phyloP scores from a whole-genome alignment of 2,888 invertebrate genomes.

The Melikaiella ostensackeni region DNA sequence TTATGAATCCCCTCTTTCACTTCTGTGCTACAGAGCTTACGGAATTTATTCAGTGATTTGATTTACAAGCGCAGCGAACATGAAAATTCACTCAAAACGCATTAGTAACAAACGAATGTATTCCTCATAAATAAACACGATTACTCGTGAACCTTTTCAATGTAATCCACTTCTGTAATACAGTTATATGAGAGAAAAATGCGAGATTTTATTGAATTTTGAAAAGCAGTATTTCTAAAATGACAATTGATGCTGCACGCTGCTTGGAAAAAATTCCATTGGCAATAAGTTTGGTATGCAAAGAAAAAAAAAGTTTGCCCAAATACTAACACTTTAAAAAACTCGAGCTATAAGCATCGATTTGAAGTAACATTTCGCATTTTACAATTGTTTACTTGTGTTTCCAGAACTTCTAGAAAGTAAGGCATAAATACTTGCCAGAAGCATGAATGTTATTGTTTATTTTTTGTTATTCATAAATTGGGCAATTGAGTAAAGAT shows the following conservation, averaged over 20 bases:
- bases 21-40: not conserved
- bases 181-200: not conserved
- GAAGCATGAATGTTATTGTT: conserved; percentile 26
- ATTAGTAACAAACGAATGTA: conserved; percentile 28
- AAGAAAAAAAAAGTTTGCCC: conserved; percentile 1
- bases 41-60: conserved; percentile 13
- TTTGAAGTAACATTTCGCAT: conserved; percentile 5
- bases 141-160: not conserved
- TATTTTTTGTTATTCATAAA: conserved; percentile 10
- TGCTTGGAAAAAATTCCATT: conserved; percentile 3
- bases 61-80: conserved; percentile 11
- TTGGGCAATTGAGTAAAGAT: conserved; percentile 13
- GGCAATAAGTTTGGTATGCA: not conserved
- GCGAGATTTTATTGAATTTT: not conserved
- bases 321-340: conserved; percentile 18
- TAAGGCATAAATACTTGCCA: conserved; percentile 19
- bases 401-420: conserved; percentile 20
- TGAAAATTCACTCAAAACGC: conserved; percentile 37
- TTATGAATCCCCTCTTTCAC: not conserved
- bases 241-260: conserved; percentile 40
- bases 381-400: conserved; percentile 16
- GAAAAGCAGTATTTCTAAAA: conserved; percentile 50
- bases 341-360: not conserved
- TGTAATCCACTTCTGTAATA: not conserved
- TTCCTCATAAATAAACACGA: conserved; percentile 18